Evolutionary conservation across 1,140 invertebrate species (phyloP).

Genomic region (Ceratina australensis): DNA sequence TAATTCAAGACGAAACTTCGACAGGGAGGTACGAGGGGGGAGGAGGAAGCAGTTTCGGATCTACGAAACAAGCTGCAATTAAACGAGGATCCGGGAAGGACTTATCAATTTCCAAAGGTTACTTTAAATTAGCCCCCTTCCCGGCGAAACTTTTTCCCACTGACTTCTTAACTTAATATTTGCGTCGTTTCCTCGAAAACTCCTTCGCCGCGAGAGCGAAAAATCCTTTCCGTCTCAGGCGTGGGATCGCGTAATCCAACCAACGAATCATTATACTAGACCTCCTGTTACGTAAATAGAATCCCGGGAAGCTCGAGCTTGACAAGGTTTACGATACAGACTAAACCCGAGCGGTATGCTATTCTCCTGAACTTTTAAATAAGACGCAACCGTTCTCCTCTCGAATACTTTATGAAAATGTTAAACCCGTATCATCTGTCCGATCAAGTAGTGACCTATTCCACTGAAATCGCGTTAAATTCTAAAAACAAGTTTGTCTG

Average conservation of each 20-base stretch:
- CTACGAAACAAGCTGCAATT: constrained; percentile 22
- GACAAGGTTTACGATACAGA: no score
- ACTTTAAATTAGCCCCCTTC: neutral
- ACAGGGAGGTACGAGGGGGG: neutral
- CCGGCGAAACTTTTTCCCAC: neutral
- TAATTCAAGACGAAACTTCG: constrained; percentile 22
- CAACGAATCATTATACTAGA: neutral
- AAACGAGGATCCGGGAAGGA: constrained; percentile 18
- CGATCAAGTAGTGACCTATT: neutral
- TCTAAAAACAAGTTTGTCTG: no score
- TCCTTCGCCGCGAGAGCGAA: no score
- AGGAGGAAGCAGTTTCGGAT: neutral
- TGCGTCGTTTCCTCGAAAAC: neutral
- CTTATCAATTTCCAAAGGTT: constrained; percentile 40
- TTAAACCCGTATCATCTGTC: neutral
- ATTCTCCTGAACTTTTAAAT: neutral
- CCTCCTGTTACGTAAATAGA: neutral
- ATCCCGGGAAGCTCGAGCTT: neutral
- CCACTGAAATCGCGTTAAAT: neutral
- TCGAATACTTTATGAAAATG: neutral
- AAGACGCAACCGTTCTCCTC: neutral
- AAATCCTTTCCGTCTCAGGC: no score
- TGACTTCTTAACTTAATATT: constrained; percentile 23
- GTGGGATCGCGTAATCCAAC: neutral
- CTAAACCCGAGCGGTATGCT: neutral